phyloP scores from a whole-genome alignment of 64 coral and sea anemone species.

The Montipora cactus region DNA sequence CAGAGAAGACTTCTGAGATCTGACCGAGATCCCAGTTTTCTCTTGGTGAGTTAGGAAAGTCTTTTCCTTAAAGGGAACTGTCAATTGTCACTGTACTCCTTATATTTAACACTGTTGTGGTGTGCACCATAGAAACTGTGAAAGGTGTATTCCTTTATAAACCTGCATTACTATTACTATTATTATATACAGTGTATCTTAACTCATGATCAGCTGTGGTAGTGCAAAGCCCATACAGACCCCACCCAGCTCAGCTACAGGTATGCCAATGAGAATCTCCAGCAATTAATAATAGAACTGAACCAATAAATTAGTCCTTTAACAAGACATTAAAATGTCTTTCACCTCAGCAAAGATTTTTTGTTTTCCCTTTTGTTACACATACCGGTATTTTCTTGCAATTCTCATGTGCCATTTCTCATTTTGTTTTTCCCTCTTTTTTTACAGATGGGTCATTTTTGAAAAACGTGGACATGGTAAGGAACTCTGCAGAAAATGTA shows the following conservation, averaged over 20 bases:
- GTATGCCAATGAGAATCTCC: conserved; percentile 4
- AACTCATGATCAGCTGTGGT: conserved; percentile 14
- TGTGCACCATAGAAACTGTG: no score
- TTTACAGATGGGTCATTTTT: conserved; percentile 83
- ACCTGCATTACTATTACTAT: no score
- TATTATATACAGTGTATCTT: background rate
- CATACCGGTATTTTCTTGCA: no score
- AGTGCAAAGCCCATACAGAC: conserved; percentile 88
- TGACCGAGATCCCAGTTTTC: no score
- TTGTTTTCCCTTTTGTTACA: no score
- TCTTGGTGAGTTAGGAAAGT: no score
- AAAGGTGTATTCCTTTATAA: no score
- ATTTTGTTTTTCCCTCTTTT: background rate
- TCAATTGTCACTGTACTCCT: background rate
- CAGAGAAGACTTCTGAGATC: no score
- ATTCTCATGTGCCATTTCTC: background rate
- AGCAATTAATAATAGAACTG: no score
- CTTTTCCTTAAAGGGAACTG: no score
- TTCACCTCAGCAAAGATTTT: background rate
- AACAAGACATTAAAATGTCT: background rate
- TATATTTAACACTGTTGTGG: background rate
- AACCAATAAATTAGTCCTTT: background rate
- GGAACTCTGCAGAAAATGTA: background rate
- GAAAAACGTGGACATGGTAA: conserved; percentile 90
- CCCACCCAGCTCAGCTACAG: conserved; percentile 76